Conservation (phyloP, 1,140 invertebrate genomes). For the Nebria ingens region DNA sequence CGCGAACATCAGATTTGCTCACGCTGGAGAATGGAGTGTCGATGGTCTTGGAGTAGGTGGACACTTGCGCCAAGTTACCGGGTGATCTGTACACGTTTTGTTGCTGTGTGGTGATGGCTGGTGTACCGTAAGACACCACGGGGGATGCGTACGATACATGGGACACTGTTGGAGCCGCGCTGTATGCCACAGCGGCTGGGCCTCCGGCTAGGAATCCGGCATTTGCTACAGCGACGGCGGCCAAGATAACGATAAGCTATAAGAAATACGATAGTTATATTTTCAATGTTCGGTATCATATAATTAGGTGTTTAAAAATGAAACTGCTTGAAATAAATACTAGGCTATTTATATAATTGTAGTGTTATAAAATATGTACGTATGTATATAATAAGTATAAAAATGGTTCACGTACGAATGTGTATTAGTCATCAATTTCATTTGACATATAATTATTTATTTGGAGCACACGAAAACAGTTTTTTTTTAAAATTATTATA, state of each 20-base stretch:
- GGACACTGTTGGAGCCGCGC: slow-evolving; percentile 52
- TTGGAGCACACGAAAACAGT: too few species aligned
- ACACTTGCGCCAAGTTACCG: slow-evolving; percentile 51
- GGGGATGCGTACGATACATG: slow-evolving; percentile 46
- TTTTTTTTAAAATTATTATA: too few species aligned
- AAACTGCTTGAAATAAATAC: too few species aligned
- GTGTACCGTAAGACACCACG: slow-evolving; percentile 31
- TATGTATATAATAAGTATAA: too few species aligned
- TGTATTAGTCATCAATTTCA: too few species aligned
- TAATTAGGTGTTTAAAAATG: too few species aligned
- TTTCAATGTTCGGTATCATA: too few species aligned
- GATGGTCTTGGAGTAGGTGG: slow-evolving; percentile 51
- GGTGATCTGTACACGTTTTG: slow-evolving; percentile 49
- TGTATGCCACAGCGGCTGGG: slow-evolving; percentile 36
- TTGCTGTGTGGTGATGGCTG: slow-evolving; percentile 46
- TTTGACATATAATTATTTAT: too few species aligned
- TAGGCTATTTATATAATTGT: too few species aligned
- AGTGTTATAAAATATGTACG: too few species aligned
- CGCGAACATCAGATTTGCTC: slow-evolving; percentile 48
- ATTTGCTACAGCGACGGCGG: slow-evolving; percentile 6
- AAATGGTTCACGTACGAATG: too few species aligned
- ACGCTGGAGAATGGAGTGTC: slow-evolving; percentile 58
- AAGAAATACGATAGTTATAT: too few species aligned
- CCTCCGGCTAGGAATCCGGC: slow-evolving; percentile 19
- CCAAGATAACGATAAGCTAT: neutral